Evolutionary conservation across 2,888 invertebrate species (phyloP).

Genomic region (Cyclophora albipunctata): DNA sequence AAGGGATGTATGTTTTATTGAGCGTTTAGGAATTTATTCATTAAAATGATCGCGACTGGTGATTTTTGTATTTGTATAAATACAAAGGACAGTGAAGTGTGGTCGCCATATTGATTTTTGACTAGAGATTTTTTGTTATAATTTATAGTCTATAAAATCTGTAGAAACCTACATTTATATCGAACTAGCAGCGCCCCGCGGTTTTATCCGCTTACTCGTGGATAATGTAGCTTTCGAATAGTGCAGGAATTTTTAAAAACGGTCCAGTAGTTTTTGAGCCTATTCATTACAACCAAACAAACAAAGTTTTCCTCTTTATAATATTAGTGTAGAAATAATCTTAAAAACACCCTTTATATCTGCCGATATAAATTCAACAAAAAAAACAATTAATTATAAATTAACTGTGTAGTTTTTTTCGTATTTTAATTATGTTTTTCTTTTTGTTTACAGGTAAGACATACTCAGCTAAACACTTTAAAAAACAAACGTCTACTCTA

Average conservation of each 20-base stretch:
- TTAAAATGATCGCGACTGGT: neutral
- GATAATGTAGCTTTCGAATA: no score
- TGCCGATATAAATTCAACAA: no score
- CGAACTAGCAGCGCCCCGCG: no score
- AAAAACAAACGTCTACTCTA: no score
- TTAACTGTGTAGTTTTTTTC: conserved; percentile 28
- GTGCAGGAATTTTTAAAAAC: no score
- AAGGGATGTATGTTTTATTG: conserved; percentile 12
- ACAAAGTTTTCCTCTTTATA: no score
- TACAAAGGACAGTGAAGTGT: neutral
- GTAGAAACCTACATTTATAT: no score
- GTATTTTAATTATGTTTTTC: conserved; percentile 4
- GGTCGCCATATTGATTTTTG: neutral
- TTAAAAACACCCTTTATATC: no score
- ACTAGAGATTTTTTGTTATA: neutral
- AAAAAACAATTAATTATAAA: neutral
- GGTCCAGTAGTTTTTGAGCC: no score
- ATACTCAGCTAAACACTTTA: neutral
- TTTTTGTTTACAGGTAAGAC: conserved; percentile 14
- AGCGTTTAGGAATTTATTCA: neutral
- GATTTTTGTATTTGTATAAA: neutral
- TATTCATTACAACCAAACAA: no score
- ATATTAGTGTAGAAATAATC: no score
- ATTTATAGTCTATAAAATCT: neutral
- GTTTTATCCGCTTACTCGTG: no score